Conservation (phyloP, 2,888 invertebrate genomes). For the Tiliacea citrago region DNA sequence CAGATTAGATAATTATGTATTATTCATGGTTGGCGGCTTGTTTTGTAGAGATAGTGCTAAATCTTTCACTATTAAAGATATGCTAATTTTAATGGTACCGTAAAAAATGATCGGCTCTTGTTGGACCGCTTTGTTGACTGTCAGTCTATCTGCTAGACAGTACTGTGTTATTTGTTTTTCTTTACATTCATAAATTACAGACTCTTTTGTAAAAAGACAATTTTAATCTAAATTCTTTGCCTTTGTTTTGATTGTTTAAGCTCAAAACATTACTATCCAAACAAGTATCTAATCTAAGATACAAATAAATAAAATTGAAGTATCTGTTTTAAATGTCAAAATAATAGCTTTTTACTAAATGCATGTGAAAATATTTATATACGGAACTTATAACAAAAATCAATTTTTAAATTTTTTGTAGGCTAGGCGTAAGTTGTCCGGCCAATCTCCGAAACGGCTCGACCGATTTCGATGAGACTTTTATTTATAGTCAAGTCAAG, state of each 20-base stretch:
- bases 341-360: too few relatives aligned
- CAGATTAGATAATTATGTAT: slow-evolving; percentile 21
- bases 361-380: too few relatives aligned
- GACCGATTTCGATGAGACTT: too few relatives aligned
- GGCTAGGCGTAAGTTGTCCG: too few relatives aligned
- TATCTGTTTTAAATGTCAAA: too few relatives aligned
- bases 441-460: too few relatives aligned
- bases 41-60: neutral
- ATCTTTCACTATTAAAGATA: slow-evolving; percentile 9
- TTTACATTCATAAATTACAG: neutral
- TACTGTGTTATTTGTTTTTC: neutral
- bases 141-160: neutral
- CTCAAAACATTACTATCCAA: neutral
- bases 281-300: neutral
- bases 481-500: too few relatives aligned
- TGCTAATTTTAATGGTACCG: neutral
- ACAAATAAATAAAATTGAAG: too few relatives aligned
- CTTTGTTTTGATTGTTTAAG: neutral
- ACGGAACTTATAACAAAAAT: too few relatives aligned
- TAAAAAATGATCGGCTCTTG: neutral
- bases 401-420: too few relatives aligned
- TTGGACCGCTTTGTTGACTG: neutral
- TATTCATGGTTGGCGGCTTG: slow-evolving; percentile 28
- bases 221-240: neutral
- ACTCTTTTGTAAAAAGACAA: neutral